Evolutionary conservation across 35 echinoderm and acorn worm genomes (phyloP).

Genomic region (Heliocidaris erythrogramma): DNA sequence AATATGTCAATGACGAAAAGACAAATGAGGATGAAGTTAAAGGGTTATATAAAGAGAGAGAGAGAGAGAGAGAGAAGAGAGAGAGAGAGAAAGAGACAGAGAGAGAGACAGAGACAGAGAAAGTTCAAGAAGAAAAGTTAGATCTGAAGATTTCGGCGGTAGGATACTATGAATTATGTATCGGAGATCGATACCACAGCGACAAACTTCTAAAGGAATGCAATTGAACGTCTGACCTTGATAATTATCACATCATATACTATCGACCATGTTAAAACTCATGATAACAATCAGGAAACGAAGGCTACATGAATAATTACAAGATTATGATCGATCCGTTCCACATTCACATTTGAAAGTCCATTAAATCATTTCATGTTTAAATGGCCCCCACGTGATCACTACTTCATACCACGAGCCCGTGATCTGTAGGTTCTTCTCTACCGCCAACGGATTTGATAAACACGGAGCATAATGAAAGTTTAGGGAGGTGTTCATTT

Average conservation of each 20-base stretch:
- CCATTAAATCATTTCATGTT: conserved; percentile 8
- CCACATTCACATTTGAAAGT: neutral
- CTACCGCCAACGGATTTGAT: too few species aligned
- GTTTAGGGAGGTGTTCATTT: too few species aligned
- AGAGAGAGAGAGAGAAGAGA: too few species aligned
- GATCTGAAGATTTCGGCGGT: neutral
- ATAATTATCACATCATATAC: neutral
- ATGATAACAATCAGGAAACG: neutral
- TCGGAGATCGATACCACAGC: neutral
- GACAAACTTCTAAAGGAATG: neutral
- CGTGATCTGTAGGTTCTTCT: neutral
- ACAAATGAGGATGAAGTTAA: too few species aligned
- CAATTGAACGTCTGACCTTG: neutral
- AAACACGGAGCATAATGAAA: too few species aligned
- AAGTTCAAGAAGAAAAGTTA: neutral
- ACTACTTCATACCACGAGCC: neutral
- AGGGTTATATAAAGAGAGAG: too few species aligned
- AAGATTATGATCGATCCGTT: neutral
- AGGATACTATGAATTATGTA: neutral
- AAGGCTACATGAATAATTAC: neutral
- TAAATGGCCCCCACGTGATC: neutral
- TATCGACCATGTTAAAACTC: neutral
- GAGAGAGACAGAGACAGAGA: too few species aligned
- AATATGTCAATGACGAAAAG: too few species aligned
- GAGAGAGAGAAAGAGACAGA: too few species aligned